phyloP scores from a whole-genome alignment of 2,888 invertebrate species.

The Drosophila phalerata region DNA sequence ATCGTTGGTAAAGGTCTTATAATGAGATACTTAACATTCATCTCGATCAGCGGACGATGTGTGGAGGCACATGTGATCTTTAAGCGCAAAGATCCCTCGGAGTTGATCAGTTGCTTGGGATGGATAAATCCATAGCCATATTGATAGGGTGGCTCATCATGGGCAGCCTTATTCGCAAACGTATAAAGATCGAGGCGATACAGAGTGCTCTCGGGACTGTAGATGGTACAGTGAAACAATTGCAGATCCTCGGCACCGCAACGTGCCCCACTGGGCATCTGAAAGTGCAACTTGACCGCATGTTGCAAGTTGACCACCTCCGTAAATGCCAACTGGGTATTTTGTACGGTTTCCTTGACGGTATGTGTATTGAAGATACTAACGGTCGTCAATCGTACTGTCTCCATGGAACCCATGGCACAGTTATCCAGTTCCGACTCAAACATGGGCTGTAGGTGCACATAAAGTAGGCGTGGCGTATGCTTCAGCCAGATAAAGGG shows the following conservation, averaged over 20 bases:
- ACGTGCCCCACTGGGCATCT: slow-evolving; percentile 92
- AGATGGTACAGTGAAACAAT: slow-evolving; percentile 91
- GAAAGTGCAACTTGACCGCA: slow-evolving; percentile 85
- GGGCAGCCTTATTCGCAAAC: slow-evolving; percentile 87
- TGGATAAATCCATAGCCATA: slow-evolving; percentile 95
- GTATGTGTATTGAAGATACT: slow-evolving; percentile 69
- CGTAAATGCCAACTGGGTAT: slow-evolving; percentile 85
- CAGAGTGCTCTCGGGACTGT: slow-evolving; percentile 90
- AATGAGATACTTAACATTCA: slow-evolving; percentile 87
- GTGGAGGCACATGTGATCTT: slow-evolving; percentile 93
- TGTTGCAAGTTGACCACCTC: slow-evolving; percentile 89
- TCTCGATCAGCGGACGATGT: slow-evolving; percentile 93
- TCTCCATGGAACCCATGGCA: neutral
- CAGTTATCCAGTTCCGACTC: slow-evolving; percentile 74
- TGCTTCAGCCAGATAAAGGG: slow-evolving; percentile 91
- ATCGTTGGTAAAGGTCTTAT: slow-evolving; percentile 60
- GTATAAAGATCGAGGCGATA: slow-evolving; percentile 93
- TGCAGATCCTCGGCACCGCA: slow-evolving; percentile 91
- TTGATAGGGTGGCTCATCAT: slow-evolving; percentile 91
- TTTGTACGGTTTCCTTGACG: slow-evolving; percentile 71
- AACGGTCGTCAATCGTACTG: neutral
- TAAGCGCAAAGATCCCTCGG: slow-evolving; percentile 90
- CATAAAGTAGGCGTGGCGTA: slow-evolving; percentile 88
- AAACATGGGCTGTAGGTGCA: slow-evolving; percentile 91
- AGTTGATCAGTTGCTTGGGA: slow-evolving; percentile 91